Base-by-base conservation (phyloP, 2,888 invertebrate species). In the Harmothoe impar region DNA sequence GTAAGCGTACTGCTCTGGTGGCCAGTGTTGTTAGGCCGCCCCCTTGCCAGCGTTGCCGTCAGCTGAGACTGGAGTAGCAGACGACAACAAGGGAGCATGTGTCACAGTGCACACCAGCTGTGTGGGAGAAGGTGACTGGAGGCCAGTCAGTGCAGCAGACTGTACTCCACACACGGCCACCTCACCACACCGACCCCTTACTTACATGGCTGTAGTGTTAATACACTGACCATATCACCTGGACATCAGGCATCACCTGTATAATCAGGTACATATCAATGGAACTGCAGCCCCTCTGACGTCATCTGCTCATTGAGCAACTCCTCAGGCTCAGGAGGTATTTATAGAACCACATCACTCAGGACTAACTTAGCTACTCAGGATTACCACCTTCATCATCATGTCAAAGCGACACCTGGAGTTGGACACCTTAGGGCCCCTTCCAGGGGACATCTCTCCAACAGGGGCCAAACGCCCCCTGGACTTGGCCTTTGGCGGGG, bases 401-500 rank as follows among this genome's bases (percentile, higher is more conserved):
- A 81, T 81, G 81, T 81, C 81, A 17, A 81, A 81, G 23, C 81
- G 81, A 0, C 81, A 81, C 43, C 20, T 81, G 0, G 43, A 86
- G 54, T 54, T 86, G 29, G 86, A 86, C 33, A 54, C 20, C 0
- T 23, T 86, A 23, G 86, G 86, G 10, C 86, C 86, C 86, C 52
- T 86, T 7, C 86, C 86, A 0, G 86, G 86, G 23, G 86, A 86
- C 54, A 29, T 86, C 0, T 86, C 86, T 54, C 86, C 86, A 15
- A 54, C 86, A 29, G 86, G 86, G 29, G 86, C 86, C 29, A 86
- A 86, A 29, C 86, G 86, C 20, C 86, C 86, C 25, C 29, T 86
- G 52, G 86, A 86, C 52, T 29, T 86, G 29, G 86, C 86, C 5
- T 86, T 86, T 54, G 86, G 86, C 23, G 86, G 86, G 29, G 86